Percentiles rank a stretch among this genome's conserved stretches.
phyloP scores from a whole-genome alignment of 1,140 invertebrate species.

The Pseudomyrmex cubaensis region DNA sequence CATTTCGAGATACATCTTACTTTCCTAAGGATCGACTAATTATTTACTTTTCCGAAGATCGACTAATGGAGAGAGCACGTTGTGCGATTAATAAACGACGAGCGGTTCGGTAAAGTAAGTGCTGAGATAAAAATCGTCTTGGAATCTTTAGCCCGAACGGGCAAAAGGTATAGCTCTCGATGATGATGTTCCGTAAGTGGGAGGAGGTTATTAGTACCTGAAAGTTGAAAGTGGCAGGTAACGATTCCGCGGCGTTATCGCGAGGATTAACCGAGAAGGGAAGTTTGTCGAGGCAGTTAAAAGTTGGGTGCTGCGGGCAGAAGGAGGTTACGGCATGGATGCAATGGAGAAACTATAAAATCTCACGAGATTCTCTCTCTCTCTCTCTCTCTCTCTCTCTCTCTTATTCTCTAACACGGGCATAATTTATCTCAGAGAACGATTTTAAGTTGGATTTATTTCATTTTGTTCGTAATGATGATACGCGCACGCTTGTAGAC shows the following conservation, averaged over 20 bases:
- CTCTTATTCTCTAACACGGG: slow-evolving; percentile 4
- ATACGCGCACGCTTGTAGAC: slow-evolving; percentile 18
- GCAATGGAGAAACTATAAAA: slow-evolving; percentile 47
- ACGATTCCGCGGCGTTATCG: slow-evolving; percentile 65
- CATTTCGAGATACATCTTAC: neutral
- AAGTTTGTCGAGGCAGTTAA: slow-evolving; percentile 68
- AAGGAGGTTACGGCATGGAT: slow-evolving; percentile 10
- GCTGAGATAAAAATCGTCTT: neutral
- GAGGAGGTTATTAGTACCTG: slow-evolving; percentile 56
- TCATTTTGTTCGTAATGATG: slow-evolving; percentile 49
- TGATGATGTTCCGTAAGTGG: slow-evolving; percentile 32
- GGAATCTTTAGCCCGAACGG: neutral
- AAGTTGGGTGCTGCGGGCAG: slow-evolving; percentile 61
- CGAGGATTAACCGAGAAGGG: slow-evolving; percentile 43
- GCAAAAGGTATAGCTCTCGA: slow-evolving; percentile 18
- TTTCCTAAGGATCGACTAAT: too few relatives aligned
- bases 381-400: too few relatives aligned
- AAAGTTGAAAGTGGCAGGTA: slow-evolving; percentile 42
- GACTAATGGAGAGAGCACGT: neutral
- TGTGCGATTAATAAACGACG: neutral
- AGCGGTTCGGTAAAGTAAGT: neutral
- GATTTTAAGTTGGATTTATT: slow-evolving; percentile 40
- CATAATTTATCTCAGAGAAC: slow-evolving; percentile 62
- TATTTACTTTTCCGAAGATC: neutral
- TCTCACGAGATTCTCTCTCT: slow-evolving; percentile 40